Evolutionary conservation across 2,888 invertebrate species (phyloP), one percentile per base, ranked within the genome.

Genomic region (Clepsis dumicolana): DNA sequence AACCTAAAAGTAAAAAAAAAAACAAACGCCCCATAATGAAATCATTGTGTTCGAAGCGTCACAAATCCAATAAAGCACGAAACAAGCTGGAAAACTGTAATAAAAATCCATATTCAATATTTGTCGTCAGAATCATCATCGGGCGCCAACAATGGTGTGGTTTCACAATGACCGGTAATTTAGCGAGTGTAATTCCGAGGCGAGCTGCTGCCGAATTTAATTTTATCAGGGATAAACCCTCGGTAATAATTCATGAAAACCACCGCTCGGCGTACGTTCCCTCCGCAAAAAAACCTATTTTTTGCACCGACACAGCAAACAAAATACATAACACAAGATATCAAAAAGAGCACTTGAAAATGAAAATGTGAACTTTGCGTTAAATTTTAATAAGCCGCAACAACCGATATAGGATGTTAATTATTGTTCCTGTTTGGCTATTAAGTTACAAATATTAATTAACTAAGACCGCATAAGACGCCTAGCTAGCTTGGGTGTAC

Each of bases 151-250:
- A 77, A 78, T 78, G 76, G 72, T 76, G 70, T 74, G 77, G 79
- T 77, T 78, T 74, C 82, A 83, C 87, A 87, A 89, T 86, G 84
- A 83, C 83, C 84, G 82, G 86, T 88, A 86, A 90, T 89, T 88
- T 86, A 85, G 85, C 86, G 84, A 76, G 80, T 78, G 82, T 86
- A 86, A 88, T 86, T 82, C 81, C 74, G 79, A 80, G 70, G 76
- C 79, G 78, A 76, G 78, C 80, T 80, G 81, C 84, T 82, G 83
- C 79, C 78, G 78, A 87, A 87, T 89, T 89, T 84, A 87, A 90
- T 89, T 89, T 88, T 86, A 89, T 86, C 83, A 78, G 76, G 83
- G 80, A 80, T 83, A 84, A 86, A 80, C 84, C 82, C 75, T 77
- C 74, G 77, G 80, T 77, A 84, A 87, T 87, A 85, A 86, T 85